Base-by-base conservation (phyloP, 2,113 vertebrate species). In the Donacobius atricapilla region DNA sequence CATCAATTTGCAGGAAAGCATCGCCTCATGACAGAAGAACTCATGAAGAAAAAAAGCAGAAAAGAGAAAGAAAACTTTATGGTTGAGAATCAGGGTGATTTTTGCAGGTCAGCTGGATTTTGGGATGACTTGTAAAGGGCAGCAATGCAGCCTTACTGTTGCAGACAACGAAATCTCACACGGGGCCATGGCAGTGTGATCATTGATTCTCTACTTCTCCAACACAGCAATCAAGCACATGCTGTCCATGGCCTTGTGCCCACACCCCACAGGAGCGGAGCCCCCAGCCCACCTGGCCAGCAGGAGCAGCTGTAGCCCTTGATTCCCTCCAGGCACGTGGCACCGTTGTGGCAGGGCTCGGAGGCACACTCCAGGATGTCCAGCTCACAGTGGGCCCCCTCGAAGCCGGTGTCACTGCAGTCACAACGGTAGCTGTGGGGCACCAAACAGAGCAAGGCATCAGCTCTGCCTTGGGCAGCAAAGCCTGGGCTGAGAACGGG, bases 281-380 rank as follows among this genome's bases (percentile, higher is more conserved):
- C 53, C 42, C 45, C 65, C 31, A 71, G 81, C 97, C 15, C 97
- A 99, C 99, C 99, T 98, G 98, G 94, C 99, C 98, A 99, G 96
- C 99, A 99, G 72, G 97, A 95, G 89, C 99, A 99, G 89, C 79
- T 78, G 96, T 99, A 99, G 90, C 94, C 96, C 81, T 98, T 98
- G 70, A 97, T 92, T 35, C 98, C 98, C 47, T 99, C 99, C 88
- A 98, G 64, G 31, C 99, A 99, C 0, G 98, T 97, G 58, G 98
- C 98, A 63, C 98, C 96, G 75, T 99, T 98, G 71, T 97, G 97
- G 60, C 99, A 99, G 39, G 99, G 99, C n/a, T 97, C 86, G 0
- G 99, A 99, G 3, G 97, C 98, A 91, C 99, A 99, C 95, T 99
- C 99, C 51, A 97, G 98, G 78, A 99, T 98, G 73, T 99, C 99